These are phyloP conservation scores for Andrena praecox DNA, from an alignment of 2,888 invertebrate genomes.

Conservation along the genomic window DNA sequence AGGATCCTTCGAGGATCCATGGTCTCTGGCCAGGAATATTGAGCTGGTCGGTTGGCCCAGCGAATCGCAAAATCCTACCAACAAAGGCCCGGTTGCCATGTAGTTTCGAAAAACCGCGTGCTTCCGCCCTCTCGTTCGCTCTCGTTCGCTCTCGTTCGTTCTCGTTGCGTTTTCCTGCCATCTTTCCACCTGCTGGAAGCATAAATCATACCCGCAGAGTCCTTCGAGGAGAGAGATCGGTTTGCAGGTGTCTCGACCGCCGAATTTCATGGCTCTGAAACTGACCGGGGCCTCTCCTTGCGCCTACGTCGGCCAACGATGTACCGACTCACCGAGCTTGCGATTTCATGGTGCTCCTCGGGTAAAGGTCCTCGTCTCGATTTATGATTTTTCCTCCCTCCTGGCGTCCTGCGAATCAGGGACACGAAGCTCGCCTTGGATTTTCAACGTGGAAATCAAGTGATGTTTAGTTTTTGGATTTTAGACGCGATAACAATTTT, in stretches of 20 bases:
- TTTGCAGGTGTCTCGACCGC: constrained; percentile 71
- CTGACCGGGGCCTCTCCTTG: constrained; percentile 31
- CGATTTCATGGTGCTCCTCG: constrained; percentile 24
- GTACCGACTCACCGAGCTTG: constrained; percentile 12
- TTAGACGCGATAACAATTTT: background rate
- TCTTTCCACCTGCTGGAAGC: constrained; percentile 78
- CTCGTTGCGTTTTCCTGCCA: constrained; percentile 31
- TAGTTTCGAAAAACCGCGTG: constrained; percentile 72
- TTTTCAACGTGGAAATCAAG: background rate
- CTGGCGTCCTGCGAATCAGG: background rate
- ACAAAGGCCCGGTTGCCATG: constrained; percentile 53
- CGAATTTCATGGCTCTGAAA: constrained; percentile 65
- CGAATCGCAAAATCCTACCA: constrained; percentile 75
- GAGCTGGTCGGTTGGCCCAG: constrained; percentile 66
- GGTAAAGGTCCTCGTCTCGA: background rate
- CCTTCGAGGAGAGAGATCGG: constrained; percentile 52
- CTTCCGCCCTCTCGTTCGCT: constrained; percentile 33
- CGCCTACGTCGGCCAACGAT: constrained; percentile 45
- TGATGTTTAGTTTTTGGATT: background rate
- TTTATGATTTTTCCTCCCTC: background rate
- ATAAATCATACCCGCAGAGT: constrained; percentile 73
- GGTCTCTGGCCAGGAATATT: constrained; percentile 47
- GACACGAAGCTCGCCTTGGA: background rate
- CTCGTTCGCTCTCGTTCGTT: constrained; percentile 28
- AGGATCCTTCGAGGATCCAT: constrained; percentile 46